A percentile compares a stretch with the other conserved stretches of the same genome.
phyloP scores from a whole-genome alignment of 2,797 vertebrate species.

The Pygocentrus nattereri region DNA sequence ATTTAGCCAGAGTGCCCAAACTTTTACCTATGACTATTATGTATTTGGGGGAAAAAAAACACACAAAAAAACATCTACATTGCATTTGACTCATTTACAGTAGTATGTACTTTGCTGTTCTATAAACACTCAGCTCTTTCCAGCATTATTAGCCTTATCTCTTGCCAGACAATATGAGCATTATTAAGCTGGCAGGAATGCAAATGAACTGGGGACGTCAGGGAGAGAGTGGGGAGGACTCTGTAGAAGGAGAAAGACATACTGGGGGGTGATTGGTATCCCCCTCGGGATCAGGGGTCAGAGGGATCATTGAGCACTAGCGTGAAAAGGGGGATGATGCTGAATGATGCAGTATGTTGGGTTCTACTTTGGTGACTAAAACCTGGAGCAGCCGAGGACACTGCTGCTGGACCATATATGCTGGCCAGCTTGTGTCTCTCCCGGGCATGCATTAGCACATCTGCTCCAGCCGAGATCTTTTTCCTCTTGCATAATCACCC shows the following conservation, averaged over 20 bases:
- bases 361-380: background rate
- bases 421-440: slow-evolving; percentile 11
- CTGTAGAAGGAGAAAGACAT: slow-evolving; percentile 1
- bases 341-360: slow-evolving; percentile 27
- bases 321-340: slow-evolving; percentile 21
- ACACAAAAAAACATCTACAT: background rate
- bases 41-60: too few species aligned
- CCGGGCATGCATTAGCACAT: slow-evolving; percentile 27
- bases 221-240: background rate
- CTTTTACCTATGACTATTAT: background rate
- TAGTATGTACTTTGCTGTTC: too few species aligned
- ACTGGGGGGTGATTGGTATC: slow-evolving; percentile 3
- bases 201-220: background rate
- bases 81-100: background rate
- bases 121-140: background rate
- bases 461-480: background rate
- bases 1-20: too few species aligned
- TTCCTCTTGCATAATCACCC: slow-evolving; percentile 12
- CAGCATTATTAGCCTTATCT: background rate
- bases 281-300: slow-evolving; percentile 8
- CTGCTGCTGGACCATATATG: too few species aligned
- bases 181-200: background rate
- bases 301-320: slow-evolving; percentile 17
- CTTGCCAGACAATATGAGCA: background rate
- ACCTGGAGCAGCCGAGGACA: background rate